Evolutionary conservation across 2,888 invertebrate genomes (phyloP).

Genomic region (Cephus pygmeus): DNA sequence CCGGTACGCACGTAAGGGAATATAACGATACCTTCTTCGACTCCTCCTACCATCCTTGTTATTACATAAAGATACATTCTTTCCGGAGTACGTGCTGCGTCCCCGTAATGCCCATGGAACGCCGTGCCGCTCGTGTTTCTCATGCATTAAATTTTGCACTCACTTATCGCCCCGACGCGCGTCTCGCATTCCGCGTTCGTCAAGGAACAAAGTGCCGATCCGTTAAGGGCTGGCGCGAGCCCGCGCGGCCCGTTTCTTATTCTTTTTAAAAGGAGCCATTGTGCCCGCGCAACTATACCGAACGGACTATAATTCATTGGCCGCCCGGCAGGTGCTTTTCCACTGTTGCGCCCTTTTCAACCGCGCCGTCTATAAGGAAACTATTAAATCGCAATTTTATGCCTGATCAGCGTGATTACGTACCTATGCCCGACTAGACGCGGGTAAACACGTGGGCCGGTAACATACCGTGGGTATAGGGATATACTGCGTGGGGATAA

Average conservation of each 20-base stretch:
- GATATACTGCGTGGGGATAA: neutral
- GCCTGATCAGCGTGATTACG: conserved; percentile 49
- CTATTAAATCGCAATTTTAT: conserved; percentile 62
- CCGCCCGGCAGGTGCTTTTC: conserved; percentile 55
- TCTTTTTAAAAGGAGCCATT: conserved; percentile 1
- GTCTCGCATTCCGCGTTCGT: neutral
- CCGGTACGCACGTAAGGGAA: neutral
- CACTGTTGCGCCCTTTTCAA: conserved; percentile 23
- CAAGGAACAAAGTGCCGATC: neutral
- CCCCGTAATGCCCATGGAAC: neutral
- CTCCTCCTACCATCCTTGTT: neutral
- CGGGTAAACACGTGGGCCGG: conserved; percentile 10
- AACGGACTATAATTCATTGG: conserved; percentile 25
- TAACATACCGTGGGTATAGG: neutral
- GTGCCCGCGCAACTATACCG: conserved; percentile 1
- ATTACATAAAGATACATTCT: neutral
- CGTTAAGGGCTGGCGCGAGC: neutral
- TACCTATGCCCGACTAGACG: conserved; percentile 16
- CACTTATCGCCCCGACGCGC: neutral
- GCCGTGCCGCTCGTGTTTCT: neutral
- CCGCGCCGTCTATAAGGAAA: conserved; percentile 40
- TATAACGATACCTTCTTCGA: neutral
- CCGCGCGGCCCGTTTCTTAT: neutral
- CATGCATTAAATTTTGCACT: neutral
- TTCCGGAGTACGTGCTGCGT: neutral